Percentiles rank a stretch among this genome's conserved stretches.
Conservation (phyloP, 1,140 invertebrate species). For the Bombus impatiens region DNA sequence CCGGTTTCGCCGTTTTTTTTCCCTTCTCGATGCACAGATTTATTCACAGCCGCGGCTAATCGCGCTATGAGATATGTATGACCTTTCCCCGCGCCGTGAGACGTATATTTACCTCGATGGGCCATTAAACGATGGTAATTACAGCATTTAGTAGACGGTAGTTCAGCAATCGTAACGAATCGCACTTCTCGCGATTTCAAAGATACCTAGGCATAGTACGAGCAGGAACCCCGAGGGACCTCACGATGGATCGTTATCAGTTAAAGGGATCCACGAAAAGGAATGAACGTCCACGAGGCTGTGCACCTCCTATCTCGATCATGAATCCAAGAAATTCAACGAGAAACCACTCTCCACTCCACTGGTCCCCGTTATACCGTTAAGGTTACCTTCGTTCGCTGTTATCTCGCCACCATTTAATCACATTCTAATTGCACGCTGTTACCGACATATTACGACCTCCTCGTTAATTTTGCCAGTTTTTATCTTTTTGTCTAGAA, state of each 20-base stretch:
- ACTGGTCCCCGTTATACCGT: conserved; percentile 12
- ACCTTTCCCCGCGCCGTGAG: conserved; percentile 26
- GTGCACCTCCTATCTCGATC: conserved; percentile 18
- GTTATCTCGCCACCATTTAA: conserved; percentile 37
- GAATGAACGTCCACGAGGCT: neutral
- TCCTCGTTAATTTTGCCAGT: conserved; percentile 23
- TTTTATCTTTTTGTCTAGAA: neutral
- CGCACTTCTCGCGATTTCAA: conserved; percentile 26
- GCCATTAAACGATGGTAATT: conserved; percentile 42
- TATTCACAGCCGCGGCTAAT: conserved; percentile 24
- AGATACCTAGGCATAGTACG: conserved; percentile 10
- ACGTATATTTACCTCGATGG: conserved; percentile 40
- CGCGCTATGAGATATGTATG: conserved; percentile 36
- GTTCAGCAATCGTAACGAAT: conserved; percentile 47
- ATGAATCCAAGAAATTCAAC: conserved; percentile 32
- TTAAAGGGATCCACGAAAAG: neutral
- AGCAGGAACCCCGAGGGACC: neutral
- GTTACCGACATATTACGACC: conserved; percentile 43
- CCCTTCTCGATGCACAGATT: conserved; percentile 1
- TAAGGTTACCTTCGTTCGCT: conserved; percentile 33
- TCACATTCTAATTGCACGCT: conserved; percentile 41
- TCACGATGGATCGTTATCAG: conserved; percentile 26
- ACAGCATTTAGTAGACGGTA: conserved; percentile 44
- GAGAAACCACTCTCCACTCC: neutral
- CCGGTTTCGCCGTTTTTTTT: neutral